Percentiles rank a stretch among this genome's conserved stretches.
phyloP scores from a whole-genome alignment of 2,888 invertebrate genomes.

The Odiellus spinosus region DNA sequence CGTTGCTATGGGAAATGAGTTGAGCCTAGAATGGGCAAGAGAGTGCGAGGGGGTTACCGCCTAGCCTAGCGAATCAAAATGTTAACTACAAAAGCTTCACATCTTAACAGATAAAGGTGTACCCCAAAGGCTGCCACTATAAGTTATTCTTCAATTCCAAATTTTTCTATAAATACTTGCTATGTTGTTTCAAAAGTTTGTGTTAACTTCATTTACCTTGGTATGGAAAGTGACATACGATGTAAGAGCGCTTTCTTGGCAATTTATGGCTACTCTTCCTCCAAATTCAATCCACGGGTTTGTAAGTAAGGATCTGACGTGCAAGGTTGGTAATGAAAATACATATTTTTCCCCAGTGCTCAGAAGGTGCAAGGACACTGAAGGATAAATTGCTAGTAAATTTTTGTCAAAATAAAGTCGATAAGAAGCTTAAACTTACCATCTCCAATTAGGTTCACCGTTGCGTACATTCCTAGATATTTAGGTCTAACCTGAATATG shows the following conservation, averaged over 20 bases:
- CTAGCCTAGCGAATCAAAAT: no score
- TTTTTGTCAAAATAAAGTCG: background rate
- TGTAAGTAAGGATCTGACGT: conserved; percentile 88
- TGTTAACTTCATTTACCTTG: conserved; percentile 37
- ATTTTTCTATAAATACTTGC: background rate
- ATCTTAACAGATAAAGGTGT: no score
- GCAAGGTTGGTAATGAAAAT: conserved; percentile 96
- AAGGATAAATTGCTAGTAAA: conserved; percentile 1
- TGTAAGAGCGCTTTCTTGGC: conserved; percentile 79
- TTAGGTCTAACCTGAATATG: conserved; percentile 99
- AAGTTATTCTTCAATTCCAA: background rate
- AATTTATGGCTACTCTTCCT: conserved; percentile 73
- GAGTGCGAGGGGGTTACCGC: no score
- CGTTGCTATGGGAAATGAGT: no score
- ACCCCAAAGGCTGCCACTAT: no score
- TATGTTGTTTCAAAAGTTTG: no score
- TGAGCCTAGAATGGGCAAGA: no score
- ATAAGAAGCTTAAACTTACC: no score
- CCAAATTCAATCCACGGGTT: conserved; percentile 98
- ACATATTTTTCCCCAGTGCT: conserved; percentile 86
- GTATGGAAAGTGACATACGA: conserved; percentile 88
- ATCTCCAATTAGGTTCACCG: conserved; percentile 85
- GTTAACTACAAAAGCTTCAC: no score
- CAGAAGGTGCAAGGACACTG: conserved; percentile 51
- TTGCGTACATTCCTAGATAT: conserved; percentile 90